Conservation (phyloP, 2,113 vertebrate species). For the Parotia lawesii region DNA sequence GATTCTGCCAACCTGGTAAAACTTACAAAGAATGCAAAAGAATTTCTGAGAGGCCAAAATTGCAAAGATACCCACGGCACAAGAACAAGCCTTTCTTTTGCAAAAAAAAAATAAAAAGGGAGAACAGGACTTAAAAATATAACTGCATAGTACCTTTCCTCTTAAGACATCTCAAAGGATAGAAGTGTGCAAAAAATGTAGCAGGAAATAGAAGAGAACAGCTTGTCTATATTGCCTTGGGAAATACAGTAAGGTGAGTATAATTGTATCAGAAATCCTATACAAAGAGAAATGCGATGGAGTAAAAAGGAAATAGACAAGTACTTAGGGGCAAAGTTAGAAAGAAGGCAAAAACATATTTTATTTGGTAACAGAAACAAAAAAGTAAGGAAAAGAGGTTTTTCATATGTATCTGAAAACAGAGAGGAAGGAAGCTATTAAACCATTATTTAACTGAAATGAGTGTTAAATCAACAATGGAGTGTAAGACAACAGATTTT, state of each 20-base stretch:
- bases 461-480: background rate
- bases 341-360: background rate
- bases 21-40: background rate
- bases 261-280: background rate
- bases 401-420: background rate
- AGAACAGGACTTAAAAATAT: background rate
- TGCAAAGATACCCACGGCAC: background rate
- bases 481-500: background rate
- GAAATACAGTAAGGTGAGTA: background rate
- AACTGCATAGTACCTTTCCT: background rate
- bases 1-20: background rate
- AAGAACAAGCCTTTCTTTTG: background rate
- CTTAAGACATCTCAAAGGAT: background rate
- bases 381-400: background rate
- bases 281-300: background rate
- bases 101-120: accelerated
- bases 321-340: background rate
- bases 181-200: background rate
- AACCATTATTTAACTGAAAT: background rate
- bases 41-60: background rate
- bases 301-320: background rate
- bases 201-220: background rate
- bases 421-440: background rate
- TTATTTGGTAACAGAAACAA: background rate
- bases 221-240: background rate